Percentiles rank a stretch among this genome's conserved stretches.
Evolutionary conservation across 2,888 invertebrate species (phyloP).

Genomic region (Cyclophora albipunctata): DNA sequence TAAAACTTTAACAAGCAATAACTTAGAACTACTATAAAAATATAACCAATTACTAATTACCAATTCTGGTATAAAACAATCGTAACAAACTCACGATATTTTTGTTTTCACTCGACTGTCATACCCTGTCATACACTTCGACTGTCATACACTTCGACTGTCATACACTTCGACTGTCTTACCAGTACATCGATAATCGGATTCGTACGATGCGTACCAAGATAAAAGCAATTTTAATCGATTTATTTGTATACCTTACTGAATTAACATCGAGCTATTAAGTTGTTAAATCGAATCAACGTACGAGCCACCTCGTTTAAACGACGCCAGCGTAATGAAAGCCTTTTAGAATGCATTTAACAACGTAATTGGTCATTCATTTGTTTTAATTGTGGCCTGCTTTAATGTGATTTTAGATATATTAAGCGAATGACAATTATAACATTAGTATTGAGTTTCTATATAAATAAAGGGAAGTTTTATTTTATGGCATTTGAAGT

Average conservation of each 20-base stretch:
- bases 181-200: too few relatives aligned
- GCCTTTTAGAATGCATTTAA: too few relatives aligned
- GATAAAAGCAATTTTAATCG: slow-evolving; percentile 4
- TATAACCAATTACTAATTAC: too few relatives aligned
- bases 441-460: too few relatives aligned
- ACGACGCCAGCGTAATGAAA: not conserved
- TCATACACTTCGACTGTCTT: not conserved
- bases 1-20: too few relatives aligned
- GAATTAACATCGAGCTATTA: slow-evolving; percentile 9
- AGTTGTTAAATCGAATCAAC: slow-evolving; percentile 11
- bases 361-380: not conserved
- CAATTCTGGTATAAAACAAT: slow-evolving; percentile 5
- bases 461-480: too few relatives aligned
- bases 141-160: not conserved
- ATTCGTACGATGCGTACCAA: not conserved
- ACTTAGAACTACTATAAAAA: too few relatives aligned
- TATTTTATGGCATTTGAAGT: too few relatives aligned
- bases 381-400: not conserved
- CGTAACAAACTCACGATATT: slow-evolving; percentile 7
- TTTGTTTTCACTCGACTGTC: slow-evolving; percentile 13
- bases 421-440: too few relatives aligned
- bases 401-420: too few relatives aligned
- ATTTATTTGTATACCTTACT: slow-evolving; percentile 7
- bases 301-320: slow-evolving; percentile 4
- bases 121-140: too few relatives aligned